Evolutionary conservation across 2,888 invertebrate species (phyloP).

Genomic region (Chorisops tibialis): DNA sequence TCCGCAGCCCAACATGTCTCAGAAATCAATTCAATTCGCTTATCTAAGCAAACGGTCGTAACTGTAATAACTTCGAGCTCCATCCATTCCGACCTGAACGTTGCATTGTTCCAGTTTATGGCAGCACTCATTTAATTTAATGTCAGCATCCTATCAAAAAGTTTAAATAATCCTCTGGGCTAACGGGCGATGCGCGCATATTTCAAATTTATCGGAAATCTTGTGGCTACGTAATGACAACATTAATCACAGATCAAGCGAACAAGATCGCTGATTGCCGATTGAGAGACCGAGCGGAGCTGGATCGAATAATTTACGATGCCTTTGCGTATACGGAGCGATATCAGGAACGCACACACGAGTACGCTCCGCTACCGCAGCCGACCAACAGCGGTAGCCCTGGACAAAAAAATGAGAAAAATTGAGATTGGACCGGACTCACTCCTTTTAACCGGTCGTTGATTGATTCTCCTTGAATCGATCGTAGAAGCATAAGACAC

Average conservation of each 20-base stretch:
- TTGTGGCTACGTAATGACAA: conserved; percentile 22
- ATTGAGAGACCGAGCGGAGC: neutral
- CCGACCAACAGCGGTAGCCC: too few relatives aligned
- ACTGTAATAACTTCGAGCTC: too few relatives aligned
- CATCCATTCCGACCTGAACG: neutral
- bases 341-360: neutral
- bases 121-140: conserved; percentile 10
- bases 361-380: too few relatives aligned
- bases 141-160: conserved; percentile 15
- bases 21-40: too few relatives aligned
- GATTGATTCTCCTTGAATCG: conserved; percentile 9
- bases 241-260: conserved; percentile 20
- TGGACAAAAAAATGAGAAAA: neutral
- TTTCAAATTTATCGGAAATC: conserved; percentile 26
- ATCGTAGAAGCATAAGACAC: neutral
- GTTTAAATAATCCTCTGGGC: neutral
- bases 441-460: neutral
- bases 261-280: conserved; percentile 16
- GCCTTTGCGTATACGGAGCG: neutral
- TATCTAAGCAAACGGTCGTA: too few relatives aligned
- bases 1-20: too few relatives aligned
- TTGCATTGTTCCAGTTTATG: conserved; percentile 1
- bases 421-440: too few relatives aligned
- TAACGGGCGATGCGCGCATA: neutral
- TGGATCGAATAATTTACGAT: neutral